Evolutionary conservation across 2,113 vertebrate species (phyloP), one percentile per base, ranked within the genome.

Genomic region (Gobius niger): DNA sequence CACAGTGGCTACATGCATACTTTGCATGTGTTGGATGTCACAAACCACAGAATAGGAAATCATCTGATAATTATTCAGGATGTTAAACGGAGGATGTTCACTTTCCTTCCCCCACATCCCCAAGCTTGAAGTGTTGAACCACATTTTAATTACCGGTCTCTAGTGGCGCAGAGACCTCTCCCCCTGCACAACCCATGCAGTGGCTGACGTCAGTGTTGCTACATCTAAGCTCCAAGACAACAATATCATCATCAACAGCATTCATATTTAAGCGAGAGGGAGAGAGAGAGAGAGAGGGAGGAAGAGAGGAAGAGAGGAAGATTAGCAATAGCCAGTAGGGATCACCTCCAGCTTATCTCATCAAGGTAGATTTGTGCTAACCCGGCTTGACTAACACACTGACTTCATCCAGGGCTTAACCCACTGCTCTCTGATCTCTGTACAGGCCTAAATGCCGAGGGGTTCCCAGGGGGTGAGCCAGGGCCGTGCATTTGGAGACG

Each of bases 341-440:
- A 3, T 57, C 68, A 63, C 69, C 24, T 18, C 18, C 11, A 66
- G 68, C 57, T 88, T 72, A 88, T 81, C 79, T 82, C 71, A 54
- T 89, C 73, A 85, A 63, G 68, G 60, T 41, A 69, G 84, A 81
- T 80, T 80, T 77, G 24, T 16, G 61, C 67, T 83, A 80, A 87
- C 41, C 64, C 11, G 14, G 57, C 57, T 47, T 11, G 79, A 81
- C 73, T 47, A 65, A 65, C 63, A 49, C 59, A 40, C 18, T 44
- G 56, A 63, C 65, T 57, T 19, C 52, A 53, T 54, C 8, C 0
- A 13, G 1, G 41, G 64, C 67, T 59, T 67, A 60, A 65, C n/a
- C 47, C 40, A 4, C 44, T 40, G 41, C 0, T 10, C 41, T 24
- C 15, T 1, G 63, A 73, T 13, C 34, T 59, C 61, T 54, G 24